Base-by-base conservation (phyloP, 2,113 vertebrate species). In the Plectropomus leopardus region DNA sequence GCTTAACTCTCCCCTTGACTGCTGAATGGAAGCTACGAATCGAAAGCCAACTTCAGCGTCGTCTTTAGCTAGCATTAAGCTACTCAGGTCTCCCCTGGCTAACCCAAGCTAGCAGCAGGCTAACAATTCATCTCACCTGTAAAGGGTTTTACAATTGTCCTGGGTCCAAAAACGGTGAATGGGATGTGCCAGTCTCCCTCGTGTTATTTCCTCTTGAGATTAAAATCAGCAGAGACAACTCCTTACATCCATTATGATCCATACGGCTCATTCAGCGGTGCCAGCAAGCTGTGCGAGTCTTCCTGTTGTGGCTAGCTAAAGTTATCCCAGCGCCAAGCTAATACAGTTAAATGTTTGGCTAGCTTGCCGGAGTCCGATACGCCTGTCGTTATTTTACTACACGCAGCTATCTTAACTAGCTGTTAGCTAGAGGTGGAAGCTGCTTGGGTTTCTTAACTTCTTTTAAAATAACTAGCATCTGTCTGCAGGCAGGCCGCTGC, bases 111-210 rank as follows among this genome's bases (percentile, higher is more conserved):
- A 84, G 68, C 82, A 60, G 68, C 28, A 34, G 44, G 82, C 87
- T 88, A 92, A 74, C 82, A 21, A 3, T 28, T 61, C 28, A 69
- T 4, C 82, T 91, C 75, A 91, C 91, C 91, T 91, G 86, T 40
- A 30, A 57, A 19, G 24, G 66, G 24, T 3, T 66, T 63, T 14
- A 5, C 72, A 42, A 3, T 13, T 24, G 32, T 60, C 47, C 61
- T 17, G 48, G 21, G 21, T 81, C 76, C 88, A 69, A 15, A 61
- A 7, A 30, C 42, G 40, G 42, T 23, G 67, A 78, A 66, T 5
- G 15, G 13, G 65, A 14, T 3, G 53, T 44, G 23, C 26, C 83
- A 5, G 48, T 58, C 50, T 17, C 15, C 10, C 5, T 51, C 23
- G 3, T 32, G 51, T 51, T 64, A 7, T 28, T 28, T 51, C 40